These are phyloP conservation scores for Nomada fabriciana DNA, from an alignment of 2,888 invertebrate genomes.

Conservation along the genomic window DNA sequence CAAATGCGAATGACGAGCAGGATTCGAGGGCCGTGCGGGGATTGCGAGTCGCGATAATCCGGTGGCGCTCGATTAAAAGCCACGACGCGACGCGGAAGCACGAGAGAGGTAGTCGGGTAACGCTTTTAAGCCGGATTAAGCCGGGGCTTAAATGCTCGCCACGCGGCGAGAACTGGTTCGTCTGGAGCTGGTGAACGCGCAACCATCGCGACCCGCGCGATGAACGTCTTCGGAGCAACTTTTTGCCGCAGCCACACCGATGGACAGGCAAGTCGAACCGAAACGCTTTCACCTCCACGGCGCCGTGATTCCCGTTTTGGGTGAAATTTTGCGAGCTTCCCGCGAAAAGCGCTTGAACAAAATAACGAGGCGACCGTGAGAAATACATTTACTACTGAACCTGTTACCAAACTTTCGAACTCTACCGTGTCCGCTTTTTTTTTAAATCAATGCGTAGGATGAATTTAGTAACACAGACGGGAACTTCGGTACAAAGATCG, in stretches of 20 bases:
- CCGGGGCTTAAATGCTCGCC: slow-evolving; percentile 58
- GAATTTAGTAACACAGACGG: not conserved
- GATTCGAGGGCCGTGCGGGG: slow-evolving; percentile 48
- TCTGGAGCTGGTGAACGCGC: not conserved
- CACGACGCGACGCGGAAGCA: slow-evolving; percentile 61
- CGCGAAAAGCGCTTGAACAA: slow-evolving; percentile 2
- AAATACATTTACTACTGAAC: no score
- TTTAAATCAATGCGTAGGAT: not conserved
- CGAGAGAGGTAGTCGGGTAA: slow-evolving; percentile 43
- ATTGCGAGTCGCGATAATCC: slow-evolving; percentile 64
- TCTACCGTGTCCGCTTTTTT: not conserved
- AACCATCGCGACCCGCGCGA: not conserved
- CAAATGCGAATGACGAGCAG: slow-evolving; percentile 41
- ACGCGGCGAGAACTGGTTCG: slow-evolving; percentile 52
- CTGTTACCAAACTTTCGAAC: no score
- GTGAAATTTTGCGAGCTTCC: not conserved
- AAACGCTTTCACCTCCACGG: slow-evolving; percentile 14
- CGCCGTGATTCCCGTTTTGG: not conserved
- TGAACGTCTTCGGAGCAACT: slow-evolving; percentile 29
- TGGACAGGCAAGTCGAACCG: slow-evolving; percentile 15
- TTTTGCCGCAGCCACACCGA: slow-evolving; percentile 22
- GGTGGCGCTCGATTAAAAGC: slow-evolving; percentile 68
- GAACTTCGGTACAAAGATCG: not conserved
- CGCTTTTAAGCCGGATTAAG: slow-evolving; percentile 65
- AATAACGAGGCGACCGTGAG: no score